Evolutionary conservation across 2,888 invertebrate genomes (phyloP).

Genomic region (Tethea ocularis): DNA sequence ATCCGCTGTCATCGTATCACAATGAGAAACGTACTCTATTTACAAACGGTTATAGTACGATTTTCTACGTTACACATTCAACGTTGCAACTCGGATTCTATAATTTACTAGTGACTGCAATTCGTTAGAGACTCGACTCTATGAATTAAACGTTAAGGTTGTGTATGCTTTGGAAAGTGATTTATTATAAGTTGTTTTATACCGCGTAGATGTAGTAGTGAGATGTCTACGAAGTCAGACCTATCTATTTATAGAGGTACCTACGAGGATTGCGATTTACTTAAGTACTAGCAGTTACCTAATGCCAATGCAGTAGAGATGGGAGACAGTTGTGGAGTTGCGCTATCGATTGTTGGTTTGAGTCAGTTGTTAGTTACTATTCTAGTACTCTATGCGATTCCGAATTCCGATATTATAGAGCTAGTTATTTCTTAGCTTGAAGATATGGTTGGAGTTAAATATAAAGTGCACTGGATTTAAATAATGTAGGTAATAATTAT

Average conservation of each 20-base stretch:
- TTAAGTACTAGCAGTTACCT: conserved; percentile 55
- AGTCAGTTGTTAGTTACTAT: conserved; percentile 28
- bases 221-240: conserved; percentile 75
- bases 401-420: not conserved
- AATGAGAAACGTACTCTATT: conserved; percentile 42
- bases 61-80: conserved; percentile 19
- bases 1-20: conserved; percentile 30
- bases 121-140: conserved; percentile 37
- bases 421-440: not conserved
- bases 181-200: conserved; percentile 40
- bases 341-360: conserved; percentile 45
- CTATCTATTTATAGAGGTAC: conserved; percentile 75
- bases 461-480: not conserved
- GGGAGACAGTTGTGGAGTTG: conserved; percentile 40
- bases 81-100: conserved; percentile 26
- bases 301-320: conserved; percentile 42
- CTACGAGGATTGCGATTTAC: conserved; percentile 58
- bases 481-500: too few relatives aligned
- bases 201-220: conserved; percentile 30
- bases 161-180: conserved; percentile 25
- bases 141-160: conserved; percentile 31
- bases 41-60: conserved; percentile 24
- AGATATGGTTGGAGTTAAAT: not conserved
- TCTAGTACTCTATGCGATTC: not conserved
- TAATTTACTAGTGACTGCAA: conserved; percentile 13